Evolutionary conservation across 1,140 invertebrate genomes (phyloP).

Genomic region (Lepeophtheirus salmonis): DNA sequence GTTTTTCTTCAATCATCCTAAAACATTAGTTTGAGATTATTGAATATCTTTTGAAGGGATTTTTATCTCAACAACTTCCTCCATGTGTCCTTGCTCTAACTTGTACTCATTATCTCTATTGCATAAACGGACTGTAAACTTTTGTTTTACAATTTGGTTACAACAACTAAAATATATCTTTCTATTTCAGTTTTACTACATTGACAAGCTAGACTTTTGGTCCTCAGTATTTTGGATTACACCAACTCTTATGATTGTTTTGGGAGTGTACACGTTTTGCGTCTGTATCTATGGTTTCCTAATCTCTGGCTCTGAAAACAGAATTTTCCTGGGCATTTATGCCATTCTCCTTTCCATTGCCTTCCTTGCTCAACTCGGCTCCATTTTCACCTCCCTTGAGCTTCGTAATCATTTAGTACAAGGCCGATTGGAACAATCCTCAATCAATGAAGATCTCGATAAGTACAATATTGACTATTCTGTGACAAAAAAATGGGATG

Average conservation of each 20-base stretch:
- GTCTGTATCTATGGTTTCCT: conserved; percentile 17
- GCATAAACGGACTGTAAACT: too few species aligned
- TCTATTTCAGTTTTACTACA: conserved; percentile 12
- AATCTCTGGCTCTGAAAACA: conserved; percentile 17
- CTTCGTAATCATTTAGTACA: conserved; percentile 6
- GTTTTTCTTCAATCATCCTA: too few species aligned
- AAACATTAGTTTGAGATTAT: too few species aligned
- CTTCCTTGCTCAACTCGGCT: conserved; percentile 12
- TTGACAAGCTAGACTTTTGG: conserved; percentile 18
- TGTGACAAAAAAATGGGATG: conserved; percentile 13
- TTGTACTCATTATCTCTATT: too few species aligned
- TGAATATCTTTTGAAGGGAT: too few species aligned
- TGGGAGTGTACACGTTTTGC: conserved; percentile 18
- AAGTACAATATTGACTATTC: conserved; percentile 1
- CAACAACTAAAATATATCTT: too few species aligned
- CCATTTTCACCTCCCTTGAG: conserved; percentile 14
- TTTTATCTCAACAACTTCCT: too few species aligned
- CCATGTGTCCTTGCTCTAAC: too few species aligned
- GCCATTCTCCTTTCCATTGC: conserved; percentile 13
- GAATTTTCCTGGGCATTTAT: background rate
- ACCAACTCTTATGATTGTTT: conserved; percentile 13
- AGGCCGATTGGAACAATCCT: background rate
- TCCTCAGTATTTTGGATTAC: conserved; percentile 11
- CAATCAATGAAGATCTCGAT: conserved; percentile 5
- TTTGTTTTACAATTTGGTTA: too few species aligned